Percentiles rank a stretch among this genome's conserved stretches.
Evolutionary conservation across 1,140 invertebrate species (phyloP).

Genomic region (Triops cancriformis): DNA sequence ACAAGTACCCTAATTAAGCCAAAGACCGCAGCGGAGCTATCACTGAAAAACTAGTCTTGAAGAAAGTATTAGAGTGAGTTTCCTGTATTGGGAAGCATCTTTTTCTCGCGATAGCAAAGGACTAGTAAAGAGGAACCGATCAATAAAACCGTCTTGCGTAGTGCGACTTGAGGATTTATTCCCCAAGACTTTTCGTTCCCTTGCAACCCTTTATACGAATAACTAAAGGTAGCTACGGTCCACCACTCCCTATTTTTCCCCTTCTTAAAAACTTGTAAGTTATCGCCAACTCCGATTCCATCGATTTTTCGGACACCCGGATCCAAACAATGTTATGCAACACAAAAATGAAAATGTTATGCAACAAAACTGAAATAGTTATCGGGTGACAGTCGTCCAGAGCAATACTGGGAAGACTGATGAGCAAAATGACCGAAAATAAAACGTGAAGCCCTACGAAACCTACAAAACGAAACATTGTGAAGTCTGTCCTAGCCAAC

Average conservation of each 20-base stretch:
- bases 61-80: not conserved
- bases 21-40: not conserved
- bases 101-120: not conserved
- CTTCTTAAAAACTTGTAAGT: not conserved
- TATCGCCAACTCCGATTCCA: too few relatives aligned
- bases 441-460: too few relatives aligned
- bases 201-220: not conserved
- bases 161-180: not conserved
- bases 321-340: too few relatives aligned
- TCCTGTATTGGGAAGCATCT: not conserved
- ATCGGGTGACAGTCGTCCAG: too few relatives aligned
- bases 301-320: too few relatives aligned
- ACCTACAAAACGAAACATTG: too few relatives aligned
- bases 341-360: too few relatives aligned
- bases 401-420: too few relatives aligned
- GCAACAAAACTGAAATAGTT: too few relatives aligned
- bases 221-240: not conserved
- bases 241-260: not conserved
- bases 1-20: not conserved
- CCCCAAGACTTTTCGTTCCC: not conserved
- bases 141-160: slow-evolving; percentile 9
- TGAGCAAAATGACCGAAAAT: too few relatives aligned
- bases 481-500: too few relatives aligned
- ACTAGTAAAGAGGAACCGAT: not conserved
- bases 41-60: not conserved